Percentiles rank a stretch among this genome's conserved stretches.
Evolutionary conservation across 30 jellyfish, hydroid and myxozoan genomes (phyloP).

Genomic region (Cassiopea xamachana): DNA sequence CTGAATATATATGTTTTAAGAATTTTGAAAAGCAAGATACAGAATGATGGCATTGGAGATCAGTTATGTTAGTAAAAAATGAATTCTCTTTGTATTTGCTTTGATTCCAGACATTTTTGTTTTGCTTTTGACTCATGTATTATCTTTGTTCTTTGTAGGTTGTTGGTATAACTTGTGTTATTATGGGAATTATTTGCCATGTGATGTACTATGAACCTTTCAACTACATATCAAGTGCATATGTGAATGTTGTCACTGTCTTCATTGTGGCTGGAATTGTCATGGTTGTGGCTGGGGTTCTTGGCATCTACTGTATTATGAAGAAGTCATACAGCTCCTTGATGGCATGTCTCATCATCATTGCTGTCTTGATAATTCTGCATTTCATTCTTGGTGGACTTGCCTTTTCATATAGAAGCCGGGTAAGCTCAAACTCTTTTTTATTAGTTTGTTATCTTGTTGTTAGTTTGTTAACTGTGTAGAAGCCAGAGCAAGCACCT

Average conservation of each 20-base stretch:
- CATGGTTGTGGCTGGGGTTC: slow-evolving; percentile 66
- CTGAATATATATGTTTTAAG: no score
- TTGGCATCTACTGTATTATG: slow-evolving; percentile 48
- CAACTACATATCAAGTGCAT: slow-evolving; percentile 27
- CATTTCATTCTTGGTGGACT: slow-evolving; percentile 67
- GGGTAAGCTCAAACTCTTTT: slow-evolving; percentile 8
- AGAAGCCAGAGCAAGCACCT: no score
- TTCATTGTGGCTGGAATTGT: slow-evolving; percentile 48
- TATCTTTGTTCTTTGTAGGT: slow-evolving; percentile 20
- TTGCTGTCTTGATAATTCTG: slow-evolving; percentile 46
- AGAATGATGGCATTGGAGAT: no score
- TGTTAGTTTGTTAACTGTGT: no score
- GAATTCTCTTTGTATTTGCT: no score
- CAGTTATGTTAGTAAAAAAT: no score
- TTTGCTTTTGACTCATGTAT: neutral
- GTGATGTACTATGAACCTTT: slow-evolving; percentile 11
- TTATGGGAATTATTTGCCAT: slow-evolving; percentile 58
- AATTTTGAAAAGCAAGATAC: no score
- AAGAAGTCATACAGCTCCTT: slow-evolving; percentile 52
- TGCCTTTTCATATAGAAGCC: slow-evolving; percentile 49
- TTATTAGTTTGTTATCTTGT: no score
- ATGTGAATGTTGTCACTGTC: slow-evolving; percentile 15
- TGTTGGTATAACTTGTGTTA: slow-evolving; percentile 44
- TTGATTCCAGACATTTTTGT: no score
- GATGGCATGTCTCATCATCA: slow-evolving; percentile 34